Evolutionary conservation across 1,140 invertebrate genomes (phyloP), one percentile per base, ranked within the genome.

Genomic region (Drosophila setifemur): DNA sequence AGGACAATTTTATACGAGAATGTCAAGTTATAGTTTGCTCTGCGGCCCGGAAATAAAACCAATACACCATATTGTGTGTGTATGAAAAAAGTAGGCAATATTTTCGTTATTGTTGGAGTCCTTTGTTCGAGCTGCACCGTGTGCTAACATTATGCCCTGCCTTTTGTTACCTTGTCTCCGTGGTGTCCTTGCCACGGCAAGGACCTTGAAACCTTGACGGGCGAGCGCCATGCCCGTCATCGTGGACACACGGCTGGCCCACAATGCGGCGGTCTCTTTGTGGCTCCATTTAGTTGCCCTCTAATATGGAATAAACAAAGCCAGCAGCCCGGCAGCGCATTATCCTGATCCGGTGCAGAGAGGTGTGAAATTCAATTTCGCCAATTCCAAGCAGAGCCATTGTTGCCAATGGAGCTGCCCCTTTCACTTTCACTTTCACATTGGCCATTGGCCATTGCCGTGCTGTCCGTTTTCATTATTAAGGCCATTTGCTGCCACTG

Each of bases 291-390:
- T 66, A 66, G 58, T 66, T 49, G 43, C 33, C 28, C 43, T 66
- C 61, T 66, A 73, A 73, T 71, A 73, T 73, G 47, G 40, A 63
- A 49, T 61, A 73, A 73, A 73, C 70, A 73, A 73, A 57, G 49
- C 33, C 26, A 35, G 33, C 25, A 11, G 18, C 18, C 39, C 39
- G 12, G 61, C 44, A 69, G 25, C 40, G 52, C 39, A 78, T 78
- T 78, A 78, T 69, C 52, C 48, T 57, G 63, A 78, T 69, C 52
- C 52, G 55, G 63, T 73, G 61, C 75, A 78, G 35, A 55, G 69
- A 78, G 75, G 75, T 78, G 75, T 78, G 74, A 78, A 78, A 78
- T 78, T 79, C 75, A 78, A 78, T 78, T 78, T 73, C 44, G 44
- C 58, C 75, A 79, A 48, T 73, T 72, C 52, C 60, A 49, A 42